These are phyloP conservation scores for Parnassius smintheus DNA, from an alignment of 2,888 invertebrate genomes.

Conservation along the genomic window DNA sequence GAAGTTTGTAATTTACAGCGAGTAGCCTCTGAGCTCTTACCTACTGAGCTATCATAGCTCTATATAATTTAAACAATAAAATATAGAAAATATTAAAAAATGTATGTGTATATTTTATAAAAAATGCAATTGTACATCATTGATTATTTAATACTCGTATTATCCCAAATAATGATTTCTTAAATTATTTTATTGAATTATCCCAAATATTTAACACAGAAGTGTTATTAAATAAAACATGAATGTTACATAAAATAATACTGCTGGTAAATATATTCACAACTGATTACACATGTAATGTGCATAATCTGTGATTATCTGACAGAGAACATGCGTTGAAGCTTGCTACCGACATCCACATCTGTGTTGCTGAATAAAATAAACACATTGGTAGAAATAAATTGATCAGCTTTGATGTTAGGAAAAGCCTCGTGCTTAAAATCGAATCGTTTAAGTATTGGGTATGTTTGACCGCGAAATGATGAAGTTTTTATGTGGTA, in stretches of 20 bases:
- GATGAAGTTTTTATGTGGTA: conserved; percentile 15
- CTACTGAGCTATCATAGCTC: too few relatives aligned
- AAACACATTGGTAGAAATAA: conserved; percentile 32
- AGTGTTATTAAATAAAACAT: too few relatives aligned
- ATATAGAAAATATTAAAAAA: too few relatives aligned
- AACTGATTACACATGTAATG: conserved; percentile 23
- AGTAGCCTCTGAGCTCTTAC: too few relatives aligned
- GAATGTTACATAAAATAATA: not conserved
- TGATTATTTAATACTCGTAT: too few relatives aligned
- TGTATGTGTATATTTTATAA: too few relatives aligned
- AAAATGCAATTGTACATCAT: too few relatives aligned
- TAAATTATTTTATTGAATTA: too few relatives aligned
- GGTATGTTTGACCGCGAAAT: conserved; percentile 9
- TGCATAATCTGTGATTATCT: conserved; percentile 32
- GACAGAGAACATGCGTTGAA: conserved; percentile 32
- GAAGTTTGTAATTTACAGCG: too few relatives aligned
- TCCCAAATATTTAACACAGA: too few relatives aligned
- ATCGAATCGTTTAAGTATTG: conserved; percentile 11
- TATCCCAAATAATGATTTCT: too few relatives aligned
- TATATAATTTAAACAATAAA: too few relatives aligned
- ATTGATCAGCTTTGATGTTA: conserved; percentile 28
- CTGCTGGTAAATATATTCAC: conserved; percentile 18
- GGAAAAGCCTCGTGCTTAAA: conserved; percentile 11
- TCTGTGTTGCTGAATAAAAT: conserved; percentile 30
- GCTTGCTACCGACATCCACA: conserved; percentile 15